Evolutionary conservation across 30 jellyfish, hydroid and myxozoan species (phyloP).

Genomic region (Hydractinia symbiolongicarpus): DNA sequence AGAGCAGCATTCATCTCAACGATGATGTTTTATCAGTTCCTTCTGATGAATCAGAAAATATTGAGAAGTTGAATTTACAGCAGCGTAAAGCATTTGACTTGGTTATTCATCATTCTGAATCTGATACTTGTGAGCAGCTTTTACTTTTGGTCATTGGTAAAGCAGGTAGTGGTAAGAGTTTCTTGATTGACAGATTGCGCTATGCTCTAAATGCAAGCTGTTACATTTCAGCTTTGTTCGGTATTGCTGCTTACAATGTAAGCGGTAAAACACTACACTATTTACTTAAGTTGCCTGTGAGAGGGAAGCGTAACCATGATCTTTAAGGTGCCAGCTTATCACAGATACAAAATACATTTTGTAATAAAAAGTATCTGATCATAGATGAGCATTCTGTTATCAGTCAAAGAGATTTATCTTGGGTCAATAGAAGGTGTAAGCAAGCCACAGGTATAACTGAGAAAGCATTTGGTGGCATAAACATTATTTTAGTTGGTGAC

Average conservation of each 20-base stretch:
- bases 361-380: background rate
- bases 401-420: slow-evolving; percentile 23
- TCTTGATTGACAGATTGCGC: slow-evolving; percentile 16
- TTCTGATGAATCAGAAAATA: background rate
- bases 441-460: slow-evolving; percentile 27
- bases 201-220: slow-evolving; percentile 9
- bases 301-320: slow-evolving; percentile 9
- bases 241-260: slow-evolving; percentile 29
- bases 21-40: background rate
- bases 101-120: slow-evolving; percentile 5
- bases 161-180: slow-evolving; percentile 42
- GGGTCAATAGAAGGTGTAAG: slow-evolving; percentile 28
- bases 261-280: slow-evolving; percentile 29
- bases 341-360: background rate
- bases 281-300: slow-evolving; percentile 18
- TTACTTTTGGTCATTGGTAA: slow-evolving; percentile 4
- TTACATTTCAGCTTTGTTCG: slow-evolving; percentile 2
- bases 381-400: slow-evolving; percentile 34
- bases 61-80: slow-evolving; percentile 1
- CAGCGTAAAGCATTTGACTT: slow-evolving; percentile 24
- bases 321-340: slow-evolving; percentile 11
- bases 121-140: slow-evolving; percentile 6
- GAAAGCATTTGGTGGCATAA: slow-evolving; percentile 28
- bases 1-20: background rate
- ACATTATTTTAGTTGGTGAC: slow-evolving; percentile 24